phyloP scores from a whole-genome alignment of 2,888 invertebrate species.

The Nomada fabriciana region DNA sequence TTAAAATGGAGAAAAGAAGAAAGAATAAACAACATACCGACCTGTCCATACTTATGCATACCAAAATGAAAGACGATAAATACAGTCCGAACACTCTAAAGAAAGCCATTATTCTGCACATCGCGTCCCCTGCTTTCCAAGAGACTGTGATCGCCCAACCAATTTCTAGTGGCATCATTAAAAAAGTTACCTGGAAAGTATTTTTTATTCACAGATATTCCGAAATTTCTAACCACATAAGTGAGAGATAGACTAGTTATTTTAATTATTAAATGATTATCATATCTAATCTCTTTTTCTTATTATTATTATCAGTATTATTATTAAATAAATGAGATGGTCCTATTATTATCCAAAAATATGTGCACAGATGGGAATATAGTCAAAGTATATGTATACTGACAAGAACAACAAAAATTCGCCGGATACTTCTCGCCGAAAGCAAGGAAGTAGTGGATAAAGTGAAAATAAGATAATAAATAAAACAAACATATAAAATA shows the following conservation, averaged over 20 bases:
- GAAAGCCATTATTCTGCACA: constrained; percentile 95
- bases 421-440: too few relatives aligned
- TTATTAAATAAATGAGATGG: too few relatives aligned
- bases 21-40: constrained; percentile 81
- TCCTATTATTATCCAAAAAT: too few relatives aligned
- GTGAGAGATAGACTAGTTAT: not conserved
- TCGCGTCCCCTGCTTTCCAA: constrained; percentile 93
- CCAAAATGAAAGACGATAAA: constrained; percentile 94
- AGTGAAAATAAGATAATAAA: too few relatives aligned
- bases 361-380: too few relatives aligned
- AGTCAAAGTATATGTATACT: too few relatives aligned
- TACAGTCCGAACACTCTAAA: constrained; percentile 94
- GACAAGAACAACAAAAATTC: too few relatives aligned
- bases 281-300: too few relatives aligned
- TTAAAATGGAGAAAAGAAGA: not conserved
- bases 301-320: too few relatives aligned
- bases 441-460: too few relatives aligned
- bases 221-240: not conserved
- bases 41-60: constrained; percentile 96
- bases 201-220: not conserved
- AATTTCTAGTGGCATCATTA: constrained; percentile 96
- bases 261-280: not conserved
- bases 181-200: constrained; percentile 89
- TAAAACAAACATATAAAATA: too few relatives aligned
- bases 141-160: constrained; percentile 94